Base-by-base conservation (phyloP, 2,888 invertebrate genomes). In the Erynnis tages region DNA sequence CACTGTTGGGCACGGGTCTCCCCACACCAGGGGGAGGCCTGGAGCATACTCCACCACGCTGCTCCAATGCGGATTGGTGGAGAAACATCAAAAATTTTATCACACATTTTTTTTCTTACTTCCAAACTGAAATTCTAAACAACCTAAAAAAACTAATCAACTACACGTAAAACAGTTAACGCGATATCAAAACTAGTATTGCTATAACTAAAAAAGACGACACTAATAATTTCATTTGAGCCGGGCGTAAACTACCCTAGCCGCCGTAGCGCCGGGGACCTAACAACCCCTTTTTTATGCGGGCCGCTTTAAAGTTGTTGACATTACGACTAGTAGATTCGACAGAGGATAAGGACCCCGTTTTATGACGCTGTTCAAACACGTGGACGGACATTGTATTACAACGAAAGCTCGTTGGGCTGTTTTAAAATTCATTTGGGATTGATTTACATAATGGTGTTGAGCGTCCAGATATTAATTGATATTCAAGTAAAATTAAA, bases 191-290 rank as follows among this genome's bases (percentile, higher is more conserved):
- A n/a, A n/a, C n/a, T n/a, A n/a, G n/a, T n/a, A n/a, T n/a, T n/a
- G n/a, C n/a, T n/a, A n/a, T n/a, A n/a, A n/a, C n/a, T n/a, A n/a
- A 43, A 47, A 52, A 34, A 34, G 32, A 13, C 11, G 21, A 73
- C 76, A 79, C 76, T 75, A 76, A 37, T 23, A 32, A 48, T 10
- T 30, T 43, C 44, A 52, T 57, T 53, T 44, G 21, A 48, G 45
- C 25, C 38, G 21, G 37, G 32, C 44, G 4, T 16, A 49, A 23
- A 41, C 17, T 41, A 41, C 8, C 29, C 16, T 40, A 13, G 16
- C 47, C 56, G 29, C 49, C 47, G 45, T 46, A 32, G 47, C 40
- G 19, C 13, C 17, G 25, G 21, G 13, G 43, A 14, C 29, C 29
- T 17, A 29, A 21, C 50, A 52, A 52, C 43, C 44, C 50, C 60